A percentile compares a stretch with the other conserved stretches of the same genome.
phyloP scores from a whole-genome alignment of 2,888 invertebrate genomes.

The Penaeus monodon region DNA sequence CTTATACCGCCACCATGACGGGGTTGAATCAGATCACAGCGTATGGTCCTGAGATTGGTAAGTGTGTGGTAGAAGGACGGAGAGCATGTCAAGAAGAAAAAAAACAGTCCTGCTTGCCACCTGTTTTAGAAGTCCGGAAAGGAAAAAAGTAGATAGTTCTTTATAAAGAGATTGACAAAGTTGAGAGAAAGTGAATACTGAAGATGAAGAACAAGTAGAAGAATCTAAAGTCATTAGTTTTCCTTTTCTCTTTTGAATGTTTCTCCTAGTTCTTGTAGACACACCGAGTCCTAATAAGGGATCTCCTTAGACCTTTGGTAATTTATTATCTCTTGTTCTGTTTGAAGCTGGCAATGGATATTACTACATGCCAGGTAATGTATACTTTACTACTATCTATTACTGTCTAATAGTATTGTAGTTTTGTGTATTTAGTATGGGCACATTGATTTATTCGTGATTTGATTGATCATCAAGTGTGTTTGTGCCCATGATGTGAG shows the following conservation, averaged over 20 bases:
- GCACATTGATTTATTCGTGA: too few species aligned
- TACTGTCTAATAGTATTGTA: neutral
- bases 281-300: too few species aligned
- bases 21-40: constrained; percentile 59
- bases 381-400: neutral
- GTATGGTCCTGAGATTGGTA: constrained; percentile 54
- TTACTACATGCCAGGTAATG: constrained; percentile 62
- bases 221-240: too few species aligned
- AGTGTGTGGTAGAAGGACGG: constrained; percentile 10
- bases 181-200: too few species aligned
- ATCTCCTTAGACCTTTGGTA: too few species aligned
- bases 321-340: constrained; percentile 7
- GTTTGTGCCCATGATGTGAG: too few species aligned
- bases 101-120: neutral
- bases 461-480: too few species aligned
- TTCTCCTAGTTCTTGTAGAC: too few species aligned
- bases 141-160: too few species aligned
- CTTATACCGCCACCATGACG: constrained; percentile 58
- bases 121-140: neutral
- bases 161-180: too few species aligned
- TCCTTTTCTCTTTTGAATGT: neutral
- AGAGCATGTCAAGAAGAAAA: constrained; percentile 12
- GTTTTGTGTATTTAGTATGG: neutral
- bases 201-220: too few species aligned
- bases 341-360: constrained; percentile 61